Evolutionary conservation across 2,888 invertebrate species (phyloP).

Genomic region (Zonitis immaculata): DNA sequence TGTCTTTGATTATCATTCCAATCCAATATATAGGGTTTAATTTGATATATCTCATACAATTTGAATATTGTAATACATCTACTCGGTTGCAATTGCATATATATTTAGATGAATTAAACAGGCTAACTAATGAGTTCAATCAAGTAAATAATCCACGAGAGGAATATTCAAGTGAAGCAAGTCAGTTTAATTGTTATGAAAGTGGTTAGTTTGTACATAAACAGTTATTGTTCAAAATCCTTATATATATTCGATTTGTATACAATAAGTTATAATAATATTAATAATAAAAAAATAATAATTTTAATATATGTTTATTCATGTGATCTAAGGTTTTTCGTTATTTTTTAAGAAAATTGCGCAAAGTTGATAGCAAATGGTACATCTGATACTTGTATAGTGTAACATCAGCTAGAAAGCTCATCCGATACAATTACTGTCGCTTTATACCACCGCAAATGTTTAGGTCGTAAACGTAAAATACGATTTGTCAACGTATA

Average conservation of each 20-base stretch:
- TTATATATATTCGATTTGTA: not conserved
- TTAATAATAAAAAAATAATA: too few relatives aligned
- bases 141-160: not conserved
- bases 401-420: slow-evolving; percentile 10
- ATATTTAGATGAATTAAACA: slow-evolving; percentile 3
- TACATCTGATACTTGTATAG: not conserved
- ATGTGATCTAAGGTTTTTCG: too few relatives aligned
- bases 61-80: not conserved
- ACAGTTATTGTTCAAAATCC: not conserved
- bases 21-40: not conserved
- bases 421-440: slow-evolving; percentile 26
- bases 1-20: not conserved
- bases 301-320: too few relatives aligned
- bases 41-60: not conserved
- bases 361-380: not conserved
- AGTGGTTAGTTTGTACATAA: slow-evolving; percentile 1
- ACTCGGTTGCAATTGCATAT: not conserved
- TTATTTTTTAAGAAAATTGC: not conserved
- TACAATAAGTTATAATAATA: too few relatives aligned
- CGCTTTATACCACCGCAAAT: slow-evolving; percentile 26
- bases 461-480: slow-evolving; percentile 31
- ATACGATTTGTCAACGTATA: slow-evolving; percentile 32
- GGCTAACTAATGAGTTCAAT: slow-evolving; percentile 1
- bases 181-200: not conserved
- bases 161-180: not conserved